Evolutionary conservation across 1,140 invertebrate genomes (phyloP).

Genomic region (Panagrolaimus sp.): DNA sequence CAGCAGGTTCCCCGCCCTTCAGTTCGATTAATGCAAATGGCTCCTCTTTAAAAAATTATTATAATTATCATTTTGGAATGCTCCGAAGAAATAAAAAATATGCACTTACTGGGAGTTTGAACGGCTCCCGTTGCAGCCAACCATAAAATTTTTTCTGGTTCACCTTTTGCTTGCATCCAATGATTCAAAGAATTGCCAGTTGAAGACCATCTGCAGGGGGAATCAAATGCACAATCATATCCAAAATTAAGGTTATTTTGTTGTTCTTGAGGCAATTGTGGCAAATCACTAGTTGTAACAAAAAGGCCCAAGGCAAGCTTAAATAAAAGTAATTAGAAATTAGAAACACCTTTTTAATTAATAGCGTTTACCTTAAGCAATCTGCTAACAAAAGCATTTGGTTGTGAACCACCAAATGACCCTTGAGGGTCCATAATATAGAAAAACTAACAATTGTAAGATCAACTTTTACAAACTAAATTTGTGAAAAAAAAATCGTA

Average conservation of each 20-base stretch:
- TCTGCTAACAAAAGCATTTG: conserved; percentile 12
- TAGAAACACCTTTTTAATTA: neutral
- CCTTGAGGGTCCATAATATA: too few species aligned
- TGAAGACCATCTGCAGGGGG: conserved; percentile 47
- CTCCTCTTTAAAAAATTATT: conserved; percentile 32
- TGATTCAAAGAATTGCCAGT: conserved; percentile 37
- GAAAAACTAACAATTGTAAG: too few species aligned
- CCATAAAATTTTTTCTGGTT: conserved; percentile 55
- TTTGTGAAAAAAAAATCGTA: too few species aligned
- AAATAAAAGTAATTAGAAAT: conserved; percentile 17
- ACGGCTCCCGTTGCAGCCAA: conserved; percentile 59
- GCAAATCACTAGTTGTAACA: conserved; percentile 54
- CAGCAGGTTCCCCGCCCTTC: conserved; percentile 35
- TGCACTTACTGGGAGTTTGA: conserved; percentile 49
- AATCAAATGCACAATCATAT: conserved; percentile 53
- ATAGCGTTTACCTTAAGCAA: conserved; percentile 1
- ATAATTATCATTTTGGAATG: conserved; percentile 19
- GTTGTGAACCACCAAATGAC: neutral
- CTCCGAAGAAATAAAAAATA: too few species aligned
- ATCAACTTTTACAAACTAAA: too few species aligned
- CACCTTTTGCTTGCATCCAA: conserved; percentile 52
- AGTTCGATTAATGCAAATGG: conserved; percentile 55
- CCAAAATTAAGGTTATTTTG: conserved; percentile 24
- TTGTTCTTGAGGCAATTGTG: conserved; percentile 33
- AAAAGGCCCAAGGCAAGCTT: conserved; percentile 54